Evolutionary conservation across 2,888 invertebrate genomes (phyloP).

Genomic region (Heterodera filipjevi): DNA sequence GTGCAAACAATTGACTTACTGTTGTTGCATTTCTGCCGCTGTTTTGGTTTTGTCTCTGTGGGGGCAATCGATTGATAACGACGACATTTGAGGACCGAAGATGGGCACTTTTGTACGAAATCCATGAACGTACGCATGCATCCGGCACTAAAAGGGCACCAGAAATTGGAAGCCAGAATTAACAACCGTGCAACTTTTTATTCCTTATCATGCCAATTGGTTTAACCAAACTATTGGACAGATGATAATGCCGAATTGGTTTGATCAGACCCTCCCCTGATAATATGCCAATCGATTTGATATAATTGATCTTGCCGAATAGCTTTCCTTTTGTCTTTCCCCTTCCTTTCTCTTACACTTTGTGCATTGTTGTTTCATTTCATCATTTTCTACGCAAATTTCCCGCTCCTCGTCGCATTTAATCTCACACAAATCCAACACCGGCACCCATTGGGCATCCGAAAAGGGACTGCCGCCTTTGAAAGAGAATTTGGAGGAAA

Average conservation of each 20-base stretch:
- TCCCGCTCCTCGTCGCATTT: conserved; percentile 52
- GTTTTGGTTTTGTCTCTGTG: not conserved
- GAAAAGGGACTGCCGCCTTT: conserved; percentile 59
- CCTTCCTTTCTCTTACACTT: conserved; percentile 45
- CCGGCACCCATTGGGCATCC: conserved; percentile 62
- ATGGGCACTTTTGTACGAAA: not conserved
- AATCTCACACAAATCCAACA: conserved; percentile 57
- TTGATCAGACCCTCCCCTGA: too few relatives aligned
- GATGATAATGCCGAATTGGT: not conserved
- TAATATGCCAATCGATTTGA: too few relatives aligned
- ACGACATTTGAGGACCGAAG: not conserved
- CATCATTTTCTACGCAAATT: conserved; percentile 62
- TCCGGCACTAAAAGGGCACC: not conserved
- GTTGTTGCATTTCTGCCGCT: not conserved
- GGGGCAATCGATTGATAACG: not conserved
- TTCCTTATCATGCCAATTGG: too few relatives aligned
- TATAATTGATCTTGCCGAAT: too few relatives aligned
- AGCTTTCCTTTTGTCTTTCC: not conserved
- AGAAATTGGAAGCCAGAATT: too few relatives aligned
- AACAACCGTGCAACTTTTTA: too few relatives aligned
- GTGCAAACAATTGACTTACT: not conserved
- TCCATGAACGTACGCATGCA: not conserved
- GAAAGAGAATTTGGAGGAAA: conserved; percentile 4
- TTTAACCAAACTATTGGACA: not conserved
- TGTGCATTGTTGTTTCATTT: conserved; percentile 56